Conservation (phyloP, 2,888 invertebrate genomes). For the Ophion costatus region DNA sequence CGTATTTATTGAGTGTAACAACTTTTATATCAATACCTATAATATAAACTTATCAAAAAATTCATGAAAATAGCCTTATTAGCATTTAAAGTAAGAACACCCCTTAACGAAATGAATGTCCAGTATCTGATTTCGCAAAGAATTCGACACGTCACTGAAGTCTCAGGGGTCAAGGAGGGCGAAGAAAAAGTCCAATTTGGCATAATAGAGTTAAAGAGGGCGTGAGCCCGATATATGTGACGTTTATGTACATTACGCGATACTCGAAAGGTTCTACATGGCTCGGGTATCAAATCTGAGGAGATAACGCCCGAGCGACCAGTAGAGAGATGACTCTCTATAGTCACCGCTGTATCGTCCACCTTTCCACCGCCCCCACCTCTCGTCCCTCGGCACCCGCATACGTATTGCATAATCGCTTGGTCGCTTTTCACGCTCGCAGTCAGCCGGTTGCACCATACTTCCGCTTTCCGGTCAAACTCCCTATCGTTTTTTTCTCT, state of each 20-base stretch:
- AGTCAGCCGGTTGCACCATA: constrained; percentile 48
- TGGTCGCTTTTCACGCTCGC: constrained; percentile 51
- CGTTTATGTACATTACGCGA: constrained; percentile 40
- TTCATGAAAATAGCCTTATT: no score
- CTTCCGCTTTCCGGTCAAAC: constrained; percentile 50
- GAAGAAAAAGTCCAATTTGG: constrained; percentile 35
- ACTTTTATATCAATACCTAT: no score
- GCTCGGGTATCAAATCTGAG: constrained; percentile 39
- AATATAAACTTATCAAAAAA: no score
- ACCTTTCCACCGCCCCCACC: background rate
- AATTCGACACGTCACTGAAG: background rate
- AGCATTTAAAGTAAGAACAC: no score
- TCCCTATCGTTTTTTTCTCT: constrained; percentile 9
- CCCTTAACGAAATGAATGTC: no score
- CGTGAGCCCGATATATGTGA: constrained; percentile 37
- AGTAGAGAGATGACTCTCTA: constrained; percentile 42
- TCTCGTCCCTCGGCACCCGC: constrained; percentile 7
- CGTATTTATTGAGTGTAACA: no score
- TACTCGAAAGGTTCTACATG: constrained; percentile 47
- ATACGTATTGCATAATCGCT: constrained; percentile 60
- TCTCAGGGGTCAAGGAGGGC: background rate
- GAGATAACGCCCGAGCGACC: constrained; percentile 52
- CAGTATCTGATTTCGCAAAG: no score
- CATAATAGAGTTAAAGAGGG: constrained; percentile 44
- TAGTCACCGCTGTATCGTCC: background rate